A percentile compares a stretch with the other conserved stretches of the same genome.
phyloP scores from a whole-genome alignment of 2,888 invertebrate genomes.

The Neoascia interrupta region DNA sequence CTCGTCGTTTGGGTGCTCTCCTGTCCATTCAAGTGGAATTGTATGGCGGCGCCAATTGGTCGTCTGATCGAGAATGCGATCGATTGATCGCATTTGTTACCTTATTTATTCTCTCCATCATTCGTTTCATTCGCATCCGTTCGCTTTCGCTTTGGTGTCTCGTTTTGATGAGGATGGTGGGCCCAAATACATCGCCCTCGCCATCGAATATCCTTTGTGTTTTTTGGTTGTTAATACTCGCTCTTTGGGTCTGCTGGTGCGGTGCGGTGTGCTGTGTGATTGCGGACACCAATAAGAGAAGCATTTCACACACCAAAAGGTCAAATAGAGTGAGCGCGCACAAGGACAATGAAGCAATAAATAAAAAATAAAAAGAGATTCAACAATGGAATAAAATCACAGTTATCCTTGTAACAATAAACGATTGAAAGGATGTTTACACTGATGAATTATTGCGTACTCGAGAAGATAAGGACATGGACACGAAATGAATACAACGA shows the following conservation, averaged over 20 bases:
- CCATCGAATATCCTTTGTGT: conserved; percentile 12
- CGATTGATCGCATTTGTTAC: conserved; percentile 57
- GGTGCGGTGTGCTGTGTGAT: conserved; percentile 46
- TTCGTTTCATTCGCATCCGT: conserved; percentile 43
- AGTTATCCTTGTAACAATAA: conserved; percentile 64
- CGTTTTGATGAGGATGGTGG: background rate
- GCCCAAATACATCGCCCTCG: conserved; percentile 37
- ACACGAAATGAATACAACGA: no score
- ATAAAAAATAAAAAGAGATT: conserved; percentile 40
- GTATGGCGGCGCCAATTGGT: conserved; percentile 61
- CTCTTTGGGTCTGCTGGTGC: conserved; percentile 4
- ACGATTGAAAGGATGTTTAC: conserved; percentile 61
- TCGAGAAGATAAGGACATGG: conserved; percentile 34
- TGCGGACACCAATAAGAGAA: conserved; percentile 52
- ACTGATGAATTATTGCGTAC: conserved; percentile 60
- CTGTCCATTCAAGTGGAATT: conserved; percentile 16
- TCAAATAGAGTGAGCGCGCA: conserved; percentile 25
- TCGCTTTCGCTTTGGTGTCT: conserved; percentile 17
- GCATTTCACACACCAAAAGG: conserved; percentile 44
- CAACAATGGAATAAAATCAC: conserved; percentile 55
- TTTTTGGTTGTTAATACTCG: conserved; percentile 26
- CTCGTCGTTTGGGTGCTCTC: no score
- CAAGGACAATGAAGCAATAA: conserved; percentile 57
- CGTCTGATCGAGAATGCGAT: conserved; percentile 59
- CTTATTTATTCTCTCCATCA: conserved; percentile 24